phyloP scores from a whole-genome alignment of 2,797 vertebrate species.

The Protonibea diacanthus region DNA sequence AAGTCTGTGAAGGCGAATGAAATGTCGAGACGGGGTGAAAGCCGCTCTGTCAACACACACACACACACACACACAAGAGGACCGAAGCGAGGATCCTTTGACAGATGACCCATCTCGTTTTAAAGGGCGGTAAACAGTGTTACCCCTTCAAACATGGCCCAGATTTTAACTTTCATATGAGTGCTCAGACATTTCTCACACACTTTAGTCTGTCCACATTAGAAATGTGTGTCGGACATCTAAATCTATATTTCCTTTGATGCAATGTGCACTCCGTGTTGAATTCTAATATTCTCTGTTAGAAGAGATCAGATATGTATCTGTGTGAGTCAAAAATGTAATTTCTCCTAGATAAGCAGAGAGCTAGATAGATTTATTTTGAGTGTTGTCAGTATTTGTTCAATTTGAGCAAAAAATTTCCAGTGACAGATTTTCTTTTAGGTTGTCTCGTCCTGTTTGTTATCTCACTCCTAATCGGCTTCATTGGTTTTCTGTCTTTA shows the following conservation, averaged over 20 bases:
- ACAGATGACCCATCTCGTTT: constrained; percentile 40
- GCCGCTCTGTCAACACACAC: constrained; percentile 45
- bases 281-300: constrained; percentile 3
- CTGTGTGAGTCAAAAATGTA: constrained; percentile 15
- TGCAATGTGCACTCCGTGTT: constrained; percentile 1
- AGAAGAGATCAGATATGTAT: constrained; percentile 12
- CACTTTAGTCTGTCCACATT: constrained; percentile 6
- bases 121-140: constrained; percentile 33
- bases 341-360: constrained; percentile 11
- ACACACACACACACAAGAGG: constrained; percentile 10
- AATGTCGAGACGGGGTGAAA: constrained; percentile 45
- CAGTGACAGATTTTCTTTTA: constrained; percentile 26
- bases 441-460: constrained; percentile 18
- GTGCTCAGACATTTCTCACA: constrained; percentile 14
- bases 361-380: constrained; percentile 11
- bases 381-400: constrained; percentile 17
- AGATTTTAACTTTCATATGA: constrained; percentile 28
- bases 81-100: constrained; percentile 30
- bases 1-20: constrained; percentile 47
- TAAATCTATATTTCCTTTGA: constrained; percentile 28
- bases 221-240: constrained; percentile 7
- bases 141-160: constrained; percentile 32
- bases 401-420: constrained; percentile 25
- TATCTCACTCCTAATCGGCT: constrained; percentile 34
- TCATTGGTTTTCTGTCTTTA: constrained; percentile 38